These are phyloP conservation scores for Oncorhynchus masou DNA, from an alignment of 2,113 vertebrate species.

Conservation along the genomic window DNA sequence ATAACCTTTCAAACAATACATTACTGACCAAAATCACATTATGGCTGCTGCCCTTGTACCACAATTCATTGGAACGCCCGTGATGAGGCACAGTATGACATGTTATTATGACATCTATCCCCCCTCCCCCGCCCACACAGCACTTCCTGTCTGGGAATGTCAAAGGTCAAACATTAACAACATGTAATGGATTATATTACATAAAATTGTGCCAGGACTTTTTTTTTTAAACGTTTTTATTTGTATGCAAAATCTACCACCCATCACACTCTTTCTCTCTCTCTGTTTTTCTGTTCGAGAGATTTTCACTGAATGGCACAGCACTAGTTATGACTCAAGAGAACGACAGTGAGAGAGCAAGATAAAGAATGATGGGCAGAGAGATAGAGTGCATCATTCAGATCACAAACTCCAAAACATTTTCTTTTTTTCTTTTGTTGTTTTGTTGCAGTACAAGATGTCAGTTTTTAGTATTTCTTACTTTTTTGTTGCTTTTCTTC, in stretches of 20 bases:
- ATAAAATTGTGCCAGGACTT: slow-evolving; percentile 65
- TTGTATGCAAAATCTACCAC: slow-evolving; percentile 56
- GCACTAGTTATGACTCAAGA: slow-evolving; percentile 19
- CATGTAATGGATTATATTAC: slow-evolving; percentile 71
- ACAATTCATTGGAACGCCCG: slow-evolving; percentile 54
- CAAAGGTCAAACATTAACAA: slow-evolving; percentile 70
- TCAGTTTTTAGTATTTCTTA: slow-evolving; percentile 69
- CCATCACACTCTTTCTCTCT: slow-evolving; percentile 39
- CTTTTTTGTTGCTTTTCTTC: slow-evolving; percentile 76
- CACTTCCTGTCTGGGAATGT: slow-evolving; percentile 59
- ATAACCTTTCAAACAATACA: slow-evolving; percentile 58
- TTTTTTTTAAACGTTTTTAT: slow-evolving; percentile 29
- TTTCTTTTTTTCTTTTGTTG: slow-evolving; percentile 64
- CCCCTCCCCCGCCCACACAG: slow-evolving; percentile 24
- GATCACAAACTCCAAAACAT: slow-evolving; percentile 75
- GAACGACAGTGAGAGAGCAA: background rate
- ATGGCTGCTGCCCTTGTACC: slow-evolving; percentile 56
- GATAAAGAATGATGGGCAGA: slow-evolving; percentile 33
- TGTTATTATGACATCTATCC: slow-evolving; percentile 56
- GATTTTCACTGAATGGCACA: slow-evolving; percentile 40
- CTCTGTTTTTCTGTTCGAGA: slow-evolving; percentile 28
- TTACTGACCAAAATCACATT: background rate
- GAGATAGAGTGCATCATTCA: slow-evolving; percentile 57
- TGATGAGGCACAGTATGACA: slow-evolving; percentile 60
- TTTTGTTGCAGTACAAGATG: slow-evolving; percentile 77